These are phyloP conservation scores for Hippolais icterina DNA, from an alignment of 2,113 vertebrate species.

Conservation along the genomic window DNA sequence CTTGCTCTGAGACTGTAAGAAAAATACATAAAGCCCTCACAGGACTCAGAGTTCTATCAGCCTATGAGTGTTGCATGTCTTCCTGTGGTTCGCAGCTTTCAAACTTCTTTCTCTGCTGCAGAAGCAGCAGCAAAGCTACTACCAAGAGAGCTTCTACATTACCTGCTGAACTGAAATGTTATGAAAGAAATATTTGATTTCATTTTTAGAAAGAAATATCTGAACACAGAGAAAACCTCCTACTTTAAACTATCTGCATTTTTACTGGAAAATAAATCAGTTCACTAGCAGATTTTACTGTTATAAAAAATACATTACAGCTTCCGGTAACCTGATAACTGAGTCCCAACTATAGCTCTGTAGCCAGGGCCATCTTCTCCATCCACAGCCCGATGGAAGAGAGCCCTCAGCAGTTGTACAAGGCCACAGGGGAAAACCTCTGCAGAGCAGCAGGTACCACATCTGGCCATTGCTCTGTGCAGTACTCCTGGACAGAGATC, in stretches of 20 bases:
- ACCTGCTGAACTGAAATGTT: not conserved
- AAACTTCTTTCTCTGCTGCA: not conserved
- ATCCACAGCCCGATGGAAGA: accelerated
- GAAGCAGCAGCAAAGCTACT: not conserved
- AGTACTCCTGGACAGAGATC: not conserved
- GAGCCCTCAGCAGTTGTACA: accelerated
- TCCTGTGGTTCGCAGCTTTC: not conserved
- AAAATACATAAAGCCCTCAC: not conserved
- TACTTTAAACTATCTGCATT: not conserved
- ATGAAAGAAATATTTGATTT: not conserved
- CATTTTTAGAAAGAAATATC: not conserved
- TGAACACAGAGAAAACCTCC: not conserved
- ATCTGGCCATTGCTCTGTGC: not conserved
- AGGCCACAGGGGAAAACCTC: not conserved
- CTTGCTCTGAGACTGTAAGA: not conserved
- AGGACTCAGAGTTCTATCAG: not conserved
- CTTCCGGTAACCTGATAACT: not conserved
- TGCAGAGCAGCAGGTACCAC: accelerated
- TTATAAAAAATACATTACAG: not conserved
- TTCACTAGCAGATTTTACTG: not conserved
- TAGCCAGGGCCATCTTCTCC: not conserved
- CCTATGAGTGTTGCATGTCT: accelerated
- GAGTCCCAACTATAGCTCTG: not conserved
- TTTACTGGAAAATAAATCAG: not conserved
- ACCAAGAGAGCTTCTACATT: not conserved